These are phyloP conservation scores for Anthonomus grandis DNA, from an alignment of 1,140 invertebrate genomes.

Conservation along the genomic window DNA sequence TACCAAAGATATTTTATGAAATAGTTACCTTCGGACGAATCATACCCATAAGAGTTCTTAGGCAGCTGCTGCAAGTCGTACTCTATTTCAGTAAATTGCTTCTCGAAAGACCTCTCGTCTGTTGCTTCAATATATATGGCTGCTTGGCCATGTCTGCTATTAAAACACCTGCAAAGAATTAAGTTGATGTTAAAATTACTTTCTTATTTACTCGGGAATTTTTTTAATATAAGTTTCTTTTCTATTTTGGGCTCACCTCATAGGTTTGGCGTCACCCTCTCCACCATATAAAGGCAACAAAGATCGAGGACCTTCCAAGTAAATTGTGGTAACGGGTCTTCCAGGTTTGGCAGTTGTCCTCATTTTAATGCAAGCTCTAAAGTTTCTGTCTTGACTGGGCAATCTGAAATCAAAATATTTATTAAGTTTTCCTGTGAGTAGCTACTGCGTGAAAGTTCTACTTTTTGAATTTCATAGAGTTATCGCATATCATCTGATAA, in stretches of 20 bases:
- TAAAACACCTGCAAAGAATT: constrained; percentile 58
- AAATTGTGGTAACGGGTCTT: constrained; percentile 59
- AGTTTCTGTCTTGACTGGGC: constrained; percentile 59
- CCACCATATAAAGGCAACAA: constrained; percentile 62
- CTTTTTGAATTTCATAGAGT: too few relatives aligned
- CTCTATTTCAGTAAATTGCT: constrained; percentile 58
- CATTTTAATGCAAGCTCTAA: constrained; percentile 67
- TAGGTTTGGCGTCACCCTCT: constrained; percentile 57
- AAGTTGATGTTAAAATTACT: too few relatives aligned
- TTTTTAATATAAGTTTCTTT: not conserved
- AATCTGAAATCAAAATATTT: too few relatives aligned
- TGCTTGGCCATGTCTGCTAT: constrained; percentile 62
- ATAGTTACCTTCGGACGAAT: constrained; percentile 53
- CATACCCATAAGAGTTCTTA: constrained; percentile 48
- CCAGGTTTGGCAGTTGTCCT: constrained; percentile 35
- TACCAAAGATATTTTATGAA: constrained; percentile 42
- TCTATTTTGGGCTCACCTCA: constrained; percentile 45
- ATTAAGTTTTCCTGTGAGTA: too few relatives aligned
- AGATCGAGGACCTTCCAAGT: constrained; percentile 64
- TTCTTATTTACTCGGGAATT: too few relatives aligned
- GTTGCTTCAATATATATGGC: constrained; percentile 70
- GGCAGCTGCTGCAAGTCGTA: constrained; percentile 65
- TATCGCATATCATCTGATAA: too few relatives aligned
- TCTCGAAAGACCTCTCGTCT: constrained; percentile 47
- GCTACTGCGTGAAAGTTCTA: not conserved